Base-by-base conservation (phyloP, 2,888 invertebrate species). In the Xylophagus ater region DNA sequence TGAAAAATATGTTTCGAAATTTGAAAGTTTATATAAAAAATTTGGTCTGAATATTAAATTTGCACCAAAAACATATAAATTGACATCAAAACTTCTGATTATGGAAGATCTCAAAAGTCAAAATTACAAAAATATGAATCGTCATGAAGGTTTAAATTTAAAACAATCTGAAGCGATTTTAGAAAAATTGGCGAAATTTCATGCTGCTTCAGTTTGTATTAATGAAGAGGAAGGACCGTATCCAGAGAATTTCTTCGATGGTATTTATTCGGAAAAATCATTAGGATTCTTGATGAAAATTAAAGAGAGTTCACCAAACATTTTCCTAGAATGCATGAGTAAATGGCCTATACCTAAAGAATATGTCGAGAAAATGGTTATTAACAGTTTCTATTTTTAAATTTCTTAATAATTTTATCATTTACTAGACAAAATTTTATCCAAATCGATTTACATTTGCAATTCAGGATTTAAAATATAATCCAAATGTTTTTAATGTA, bases 151-250 rank as follows among this genome's bases (percentile, higher is more conserved):
- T 6, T 37, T 62, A 3, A 53, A 51, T 33, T 41, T 47, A 15
- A 41, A 37, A 3, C 59, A 61, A 33, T 53, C 54, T 0, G 46
- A 58, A 36, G 34, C 50, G 3, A 55, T 52, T 2, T 42, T 62
- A 2, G 43, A 44, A 34, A 54, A 58, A 21, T 37, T 62, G 17
- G 57, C 62, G 3, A 48, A 60, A 21, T 45, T 58, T 24, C 61
- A 62, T 51, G 62, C 61, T 2, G 58, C 54, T 0, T 61, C 62
- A 1, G 60, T 54, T 0, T 50, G 53, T 12, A 47, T 43, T 28
- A 34, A 29, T 1, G 34, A 40, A 23, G 28, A 29, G 20, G 4
- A 40, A 9, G 33, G 38, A 31, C 9, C 23, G 39, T 4, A 55
- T 50, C 35, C 56, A 6, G 21, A 26, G 21, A 20, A 9, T 8